Conservation (phyloP, 2,888 invertebrate genomes). For the Cosmia pyralina region DNA sequence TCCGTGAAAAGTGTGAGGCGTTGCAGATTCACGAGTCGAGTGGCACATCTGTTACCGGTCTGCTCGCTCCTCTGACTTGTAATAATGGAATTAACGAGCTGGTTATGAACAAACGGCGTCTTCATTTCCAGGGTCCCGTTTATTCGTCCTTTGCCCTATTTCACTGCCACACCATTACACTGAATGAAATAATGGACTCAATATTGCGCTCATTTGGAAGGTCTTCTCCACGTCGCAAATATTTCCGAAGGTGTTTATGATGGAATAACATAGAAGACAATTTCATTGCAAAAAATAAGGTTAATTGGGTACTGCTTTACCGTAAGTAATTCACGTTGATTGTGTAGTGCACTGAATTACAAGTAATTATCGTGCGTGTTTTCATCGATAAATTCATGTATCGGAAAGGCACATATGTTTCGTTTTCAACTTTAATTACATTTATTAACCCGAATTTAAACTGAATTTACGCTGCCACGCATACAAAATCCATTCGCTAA, state of each 20-base stretch:
- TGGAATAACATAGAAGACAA: conserved; percentile 70
- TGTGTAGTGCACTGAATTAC: conserved; percentile 2
- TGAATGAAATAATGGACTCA: conserved; percentile 87
- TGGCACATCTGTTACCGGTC: conserved; percentile 88
- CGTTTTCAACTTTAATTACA: conserved; percentile 74
- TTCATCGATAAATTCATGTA: conserved; percentile 40
- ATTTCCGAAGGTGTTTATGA: conserved; percentile 81
- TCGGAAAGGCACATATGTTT: conserved; percentile 48
- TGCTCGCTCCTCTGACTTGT: conserved; percentile 87
- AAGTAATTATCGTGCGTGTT: conserved; percentile 22
- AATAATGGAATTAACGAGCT: conserved; percentile 90
- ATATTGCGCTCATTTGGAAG: conserved; percentile 81
- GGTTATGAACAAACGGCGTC: conserved; percentile 90
- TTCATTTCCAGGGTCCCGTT: conserved; percentile 88
- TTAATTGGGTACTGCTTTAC: conserved; percentile 1
- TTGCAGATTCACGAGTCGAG: conserved; percentile 80
- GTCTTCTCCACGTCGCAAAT: conserved; percentile 79
- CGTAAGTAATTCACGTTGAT: conserved; percentile 12
- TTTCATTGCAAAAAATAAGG: conserved; percentile 54
- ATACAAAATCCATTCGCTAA: conserved; percentile 84
- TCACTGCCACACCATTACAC: conserved; percentile 88
- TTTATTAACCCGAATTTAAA: conserved; percentile 78
- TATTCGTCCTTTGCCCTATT: conserved; percentile 86
- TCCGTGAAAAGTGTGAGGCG: conserved; percentile 71
- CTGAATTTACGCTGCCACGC: conserved; percentile 79